These are phyloP conservation scores for Hipparchia semele DNA, from an alignment of 2,888 invertebrate species.

Conservation along the genomic window DNA sequence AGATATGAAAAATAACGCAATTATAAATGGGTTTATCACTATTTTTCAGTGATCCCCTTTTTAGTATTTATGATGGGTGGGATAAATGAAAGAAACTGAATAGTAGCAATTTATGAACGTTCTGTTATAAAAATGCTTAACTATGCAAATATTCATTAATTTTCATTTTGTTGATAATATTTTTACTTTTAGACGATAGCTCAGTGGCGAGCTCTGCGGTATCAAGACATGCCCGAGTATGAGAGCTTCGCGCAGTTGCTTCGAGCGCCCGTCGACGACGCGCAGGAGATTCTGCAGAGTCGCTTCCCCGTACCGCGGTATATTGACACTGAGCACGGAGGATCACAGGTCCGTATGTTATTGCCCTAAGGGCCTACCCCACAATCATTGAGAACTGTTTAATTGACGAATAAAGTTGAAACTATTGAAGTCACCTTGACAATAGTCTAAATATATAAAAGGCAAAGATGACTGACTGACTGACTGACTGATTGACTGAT, in stretches of 20 bases:
- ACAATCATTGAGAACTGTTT: too few species aligned
- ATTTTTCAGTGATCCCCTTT: neutral
- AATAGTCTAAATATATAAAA: too few species aligned
- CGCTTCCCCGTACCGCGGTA: conserved; percentile 99
- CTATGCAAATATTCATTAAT: too few species aligned
- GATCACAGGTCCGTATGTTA: conserved; percentile 56
- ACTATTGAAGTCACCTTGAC: too few species aligned
- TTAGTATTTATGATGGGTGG: too few species aligned
- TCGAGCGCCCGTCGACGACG: conserved; percentile 98
- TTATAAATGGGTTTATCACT: neutral
- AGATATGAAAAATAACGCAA: neutral
- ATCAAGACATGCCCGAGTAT: conserved; percentile 98
- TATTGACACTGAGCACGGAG: conserved; percentile 99
- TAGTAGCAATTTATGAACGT: too few species aligned
- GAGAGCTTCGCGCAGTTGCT: conserved; percentile 98
- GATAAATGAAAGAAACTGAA: too few species aligned
- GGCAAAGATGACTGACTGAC: too few species aligned
- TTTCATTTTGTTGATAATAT: too few species aligned
- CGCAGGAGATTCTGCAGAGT: conserved; percentile 97
- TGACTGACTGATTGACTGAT: too few species aligned
- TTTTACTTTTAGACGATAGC: conserved; percentile 91
- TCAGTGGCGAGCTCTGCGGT: conserved; percentile 97
- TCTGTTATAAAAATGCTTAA: too few species aligned
- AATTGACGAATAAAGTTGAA: too few species aligned
- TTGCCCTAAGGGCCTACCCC: neutral